Percentiles rank a stretch among this genome's conserved stretches.
These are phyloP conservation scores for Platygyra sinensis DNA, from an alignment of 64 coral and sea anemone species.

Conservation along the genomic window DNA sequence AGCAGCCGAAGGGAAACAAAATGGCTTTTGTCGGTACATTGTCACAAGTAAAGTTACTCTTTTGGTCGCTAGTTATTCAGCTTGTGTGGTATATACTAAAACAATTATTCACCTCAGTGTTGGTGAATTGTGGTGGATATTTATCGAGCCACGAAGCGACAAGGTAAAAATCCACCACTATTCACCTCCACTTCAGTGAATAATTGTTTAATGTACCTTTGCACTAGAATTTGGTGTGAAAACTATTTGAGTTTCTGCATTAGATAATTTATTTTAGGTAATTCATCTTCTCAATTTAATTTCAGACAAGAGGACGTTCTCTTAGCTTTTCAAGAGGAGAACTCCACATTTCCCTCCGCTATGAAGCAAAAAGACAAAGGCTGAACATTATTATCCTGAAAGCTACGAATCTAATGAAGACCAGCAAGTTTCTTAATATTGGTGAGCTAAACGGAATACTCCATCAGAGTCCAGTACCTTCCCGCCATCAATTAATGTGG, in stretches of 20 bases:
- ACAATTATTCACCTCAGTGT: no score
- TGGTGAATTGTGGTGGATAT: no score
- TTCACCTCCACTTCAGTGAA: no score
- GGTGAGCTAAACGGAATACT: conserved; percentile 19
- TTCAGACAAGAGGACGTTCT: conserved; percentile 50
- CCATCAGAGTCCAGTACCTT: neutral
- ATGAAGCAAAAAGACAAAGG: conserved; percentile 60
- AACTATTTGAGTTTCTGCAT: neutral
- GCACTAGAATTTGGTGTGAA: neutral
- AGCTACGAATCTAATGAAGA: conserved; percentile 60
- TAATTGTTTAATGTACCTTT: no score
- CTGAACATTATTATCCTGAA: conserved; percentile 71
- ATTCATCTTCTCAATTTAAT: neutral
- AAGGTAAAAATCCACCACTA: no score
- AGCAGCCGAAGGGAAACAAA: no score
- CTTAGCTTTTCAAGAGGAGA: conserved; percentile 72
- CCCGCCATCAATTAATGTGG: no score
- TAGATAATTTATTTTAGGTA: neutral
- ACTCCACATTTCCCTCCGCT: conserved; percentile 73
- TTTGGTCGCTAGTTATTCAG: no score
- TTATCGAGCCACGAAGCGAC: no score
- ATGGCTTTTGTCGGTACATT: no score
- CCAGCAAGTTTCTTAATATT: conserved; percentile 58
- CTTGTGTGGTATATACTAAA: no score
- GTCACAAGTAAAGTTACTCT: no score